Conservation (phyloP, 2,113 vertebrate species). For the Engraulis encrasicolus region DNA sequence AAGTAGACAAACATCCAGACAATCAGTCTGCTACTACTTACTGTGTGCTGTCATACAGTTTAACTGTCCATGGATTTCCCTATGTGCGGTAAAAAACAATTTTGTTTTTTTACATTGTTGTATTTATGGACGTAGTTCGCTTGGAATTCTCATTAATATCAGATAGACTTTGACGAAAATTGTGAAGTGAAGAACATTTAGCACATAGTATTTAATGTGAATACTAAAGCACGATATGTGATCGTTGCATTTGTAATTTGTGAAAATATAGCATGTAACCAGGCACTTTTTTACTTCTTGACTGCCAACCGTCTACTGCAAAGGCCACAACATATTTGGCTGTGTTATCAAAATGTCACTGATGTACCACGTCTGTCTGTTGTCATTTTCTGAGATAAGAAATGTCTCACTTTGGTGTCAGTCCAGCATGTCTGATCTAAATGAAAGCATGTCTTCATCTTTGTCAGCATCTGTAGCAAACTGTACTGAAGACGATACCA, state of each 20-base stretch:
- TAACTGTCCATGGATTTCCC: neutral
- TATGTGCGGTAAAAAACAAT: neutral
- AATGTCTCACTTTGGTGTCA: neutral
- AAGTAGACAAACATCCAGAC: neutral
- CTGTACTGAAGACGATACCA: neutral
- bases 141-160: neutral
- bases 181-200: no score
- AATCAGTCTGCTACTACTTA: neutral
- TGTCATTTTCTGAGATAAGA: neutral
- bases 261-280: neutral
- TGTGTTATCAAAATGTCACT: conserved; percentile 20
- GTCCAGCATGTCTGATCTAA: neutral
- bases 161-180: neutral
- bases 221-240: neutral
- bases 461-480: neutral
- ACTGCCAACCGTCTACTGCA: neutral
- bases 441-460: neutral
- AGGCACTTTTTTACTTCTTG: neutral
- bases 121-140: neutral
- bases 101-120: neutral
- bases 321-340: neutral
- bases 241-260: neutral
- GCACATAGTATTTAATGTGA: neutral
- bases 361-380: neutral
- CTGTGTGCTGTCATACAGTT: neutral